These are phyloP conservation scores for Phaedon cochleariae DNA, from an alignment of 2,888 invertebrate genomes.

Conservation along the genomic window DNA sequence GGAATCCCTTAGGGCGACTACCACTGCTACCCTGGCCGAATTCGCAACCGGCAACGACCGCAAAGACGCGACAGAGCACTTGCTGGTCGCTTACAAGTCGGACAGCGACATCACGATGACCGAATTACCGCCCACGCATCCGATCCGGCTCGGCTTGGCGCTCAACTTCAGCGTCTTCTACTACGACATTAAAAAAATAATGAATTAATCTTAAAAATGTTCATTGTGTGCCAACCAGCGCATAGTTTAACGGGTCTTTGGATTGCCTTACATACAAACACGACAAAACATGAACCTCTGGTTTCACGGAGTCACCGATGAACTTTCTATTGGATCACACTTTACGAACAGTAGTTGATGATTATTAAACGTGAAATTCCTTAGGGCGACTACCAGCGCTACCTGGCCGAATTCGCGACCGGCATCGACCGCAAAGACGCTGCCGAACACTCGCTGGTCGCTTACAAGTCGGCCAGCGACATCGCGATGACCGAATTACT, in stretches of 20 bases:
- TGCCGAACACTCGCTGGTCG: constrained; percentile 95
- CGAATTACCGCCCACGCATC: constrained; percentile 96
- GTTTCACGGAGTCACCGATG: too few relatives aligned
- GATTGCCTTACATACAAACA: too few relatives aligned
- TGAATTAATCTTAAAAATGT: too few relatives aligned
- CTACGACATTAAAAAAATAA: constrained; percentile 99
- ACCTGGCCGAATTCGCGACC: constrained; percentile 97
- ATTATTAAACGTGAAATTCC: too few relatives aligned
- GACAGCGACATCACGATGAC: constrained; percentile 98
- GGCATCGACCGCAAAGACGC: constrained; percentile 97
- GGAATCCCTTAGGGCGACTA: constrained; percentile 90
- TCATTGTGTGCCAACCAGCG: too few relatives aligned
- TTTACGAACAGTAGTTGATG: too few relatives aligned
- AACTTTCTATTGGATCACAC: too few relatives aligned
- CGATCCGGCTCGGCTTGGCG: constrained; percentile 93
- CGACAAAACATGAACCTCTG: too few relatives aligned
- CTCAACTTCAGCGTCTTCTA: constrained; percentile 99
- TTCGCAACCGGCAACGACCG: constrained; percentile 96
- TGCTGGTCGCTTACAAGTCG: constrained; percentile 95
- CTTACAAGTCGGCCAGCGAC: constrained; percentile 97
- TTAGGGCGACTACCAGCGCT: constrained; percentile 97
- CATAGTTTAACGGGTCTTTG: too few relatives aligned
- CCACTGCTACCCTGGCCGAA: constrained; percentile 97
- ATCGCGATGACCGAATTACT: constrained; percentile 99
- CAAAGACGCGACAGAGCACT: constrained; percentile 97